These are phyloP conservation scores for Nibea coibor DNA, from an alignment of 2,113 vertebrate genomes.

Conservation along the genomic window DNA sequence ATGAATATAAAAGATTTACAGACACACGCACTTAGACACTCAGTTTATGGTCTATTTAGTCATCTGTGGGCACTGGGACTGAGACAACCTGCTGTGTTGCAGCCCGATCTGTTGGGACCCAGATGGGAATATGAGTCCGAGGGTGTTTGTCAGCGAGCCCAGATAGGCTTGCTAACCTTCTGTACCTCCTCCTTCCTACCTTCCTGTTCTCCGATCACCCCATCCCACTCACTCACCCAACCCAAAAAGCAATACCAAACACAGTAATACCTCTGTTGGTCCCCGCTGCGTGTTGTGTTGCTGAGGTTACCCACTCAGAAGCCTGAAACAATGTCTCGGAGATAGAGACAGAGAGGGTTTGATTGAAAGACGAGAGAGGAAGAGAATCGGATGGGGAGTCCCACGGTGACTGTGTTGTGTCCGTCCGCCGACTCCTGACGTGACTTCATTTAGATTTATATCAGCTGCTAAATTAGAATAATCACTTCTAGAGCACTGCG, in stretches of 20 bases:
- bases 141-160: constrained; percentile 62
- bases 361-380: constrained; percentile 48
- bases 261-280: constrained; percentile 77
- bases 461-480: constrained; percentile 98
- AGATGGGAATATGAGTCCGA: constrained; percentile 66
- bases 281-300: constrained; percentile 79
- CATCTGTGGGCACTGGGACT: constrained; percentile 44
- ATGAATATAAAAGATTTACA: constrained; percentile 32
- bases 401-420: constrained; percentile 89
- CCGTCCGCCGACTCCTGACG: constrained; percentile 87
- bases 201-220: constrained; percentile 51
- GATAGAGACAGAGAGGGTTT: constrained; percentile 45
- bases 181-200: constrained; percentile 43
- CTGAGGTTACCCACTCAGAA: constrained; percentile 81
- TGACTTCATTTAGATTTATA: constrained; percentile 99
- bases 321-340: constrained; percentile 64
- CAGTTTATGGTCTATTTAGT: constrained; percentile 43
- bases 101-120: constrained; percentile 63
- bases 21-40: constrained; percentile 6
- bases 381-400: constrained; percentile 61
- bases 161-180: constrained; percentile 67
- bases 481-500: constrained; percentile 93
- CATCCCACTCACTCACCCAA: constrained; percentile 35
- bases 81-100: constrained; percentile 50
- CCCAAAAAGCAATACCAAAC: constrained; percentile 75